Percentiles rank a stretch among this genome's conserved stretches.
Conservation (phyloP, 2,888 invertebrate species). For the Cynaeus angustus region DNA sequence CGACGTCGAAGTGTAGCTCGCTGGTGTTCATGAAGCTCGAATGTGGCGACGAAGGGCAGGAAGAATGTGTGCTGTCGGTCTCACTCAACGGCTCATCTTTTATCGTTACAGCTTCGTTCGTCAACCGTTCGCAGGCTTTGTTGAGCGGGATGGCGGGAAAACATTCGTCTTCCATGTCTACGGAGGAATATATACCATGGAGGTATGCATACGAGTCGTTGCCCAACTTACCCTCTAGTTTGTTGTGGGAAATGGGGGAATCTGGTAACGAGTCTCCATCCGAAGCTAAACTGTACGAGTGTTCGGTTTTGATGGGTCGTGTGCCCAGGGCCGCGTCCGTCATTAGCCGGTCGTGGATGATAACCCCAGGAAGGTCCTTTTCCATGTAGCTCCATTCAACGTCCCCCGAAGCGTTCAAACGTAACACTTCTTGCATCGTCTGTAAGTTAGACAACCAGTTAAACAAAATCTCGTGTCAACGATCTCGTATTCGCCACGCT, state of each 20-base stretch:
- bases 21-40: conserved; percentile 62
- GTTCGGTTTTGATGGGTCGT: conserved; percentile 92
- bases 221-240: conserved; percentile 80
- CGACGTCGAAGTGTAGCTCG: conserved; percentile 63
- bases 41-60: conserved; percentile 81
- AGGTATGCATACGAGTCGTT: too few species aligned
- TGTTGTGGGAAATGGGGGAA: conserved; percentile 77
- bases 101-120: conserved; percentile 72
- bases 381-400: conserved; percentile 82
- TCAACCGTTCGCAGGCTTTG: conserved; percentile 72
- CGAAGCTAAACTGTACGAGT: conserved; percentile 90
- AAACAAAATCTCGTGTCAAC: conserved; percentile 30
- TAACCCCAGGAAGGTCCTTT: conserved; percentile 80
- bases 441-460: conserved; percentile 55
- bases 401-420: conserved; percentile 74
- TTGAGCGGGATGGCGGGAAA: conserved; percentile 87
- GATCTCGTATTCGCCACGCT: conserved; percentile 38
- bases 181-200: too few species aligned
- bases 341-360: conserved; percentile 92
- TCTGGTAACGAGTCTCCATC: conserved; percentile 82
- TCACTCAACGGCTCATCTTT: conserved; percentile 87
- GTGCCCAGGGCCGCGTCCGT: conserved; percentile 88
- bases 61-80: conserved; percentile 82
- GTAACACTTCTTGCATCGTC: conserved; percentile 67
- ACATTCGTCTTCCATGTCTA: conserved; percentile 94